Conservation (phyloP, 2,888 invertebrate species). For the Steinernema carpocapsae region DNA sequence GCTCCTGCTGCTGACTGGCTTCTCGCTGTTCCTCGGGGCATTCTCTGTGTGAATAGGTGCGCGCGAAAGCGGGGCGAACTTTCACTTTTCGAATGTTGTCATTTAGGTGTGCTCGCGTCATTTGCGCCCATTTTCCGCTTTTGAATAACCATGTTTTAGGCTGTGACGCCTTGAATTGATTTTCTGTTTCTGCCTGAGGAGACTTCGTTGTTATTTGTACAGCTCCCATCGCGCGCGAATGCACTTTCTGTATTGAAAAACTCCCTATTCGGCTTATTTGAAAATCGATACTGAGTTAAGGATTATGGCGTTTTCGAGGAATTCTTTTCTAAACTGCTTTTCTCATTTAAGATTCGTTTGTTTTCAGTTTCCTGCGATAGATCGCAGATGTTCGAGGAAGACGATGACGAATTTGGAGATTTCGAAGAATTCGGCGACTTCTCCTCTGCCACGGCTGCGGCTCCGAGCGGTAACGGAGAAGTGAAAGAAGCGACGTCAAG, state of each 20-base stretch:
- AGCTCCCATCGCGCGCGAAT: too few species aligned
- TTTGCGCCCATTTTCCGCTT: not conserved
- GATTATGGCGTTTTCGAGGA: too few species aligned
- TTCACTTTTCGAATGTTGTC: not conserved
- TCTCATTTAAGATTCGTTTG: too few species aligned
- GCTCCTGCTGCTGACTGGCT: not conserved
- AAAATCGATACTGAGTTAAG: too few species aligned
- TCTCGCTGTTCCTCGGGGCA: not conserved
- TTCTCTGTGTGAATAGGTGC: not conserved
- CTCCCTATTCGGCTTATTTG: too few species aligned
- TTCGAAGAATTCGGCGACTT: conserved; percentile 50
- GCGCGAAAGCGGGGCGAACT: conserved; percentile 4
- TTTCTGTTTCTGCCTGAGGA: too few species aligned
- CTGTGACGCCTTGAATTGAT: too few species aligned
- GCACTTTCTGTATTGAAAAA: too few species aligned
- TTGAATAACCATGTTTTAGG: not conserved
- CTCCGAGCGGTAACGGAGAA: not conserved
- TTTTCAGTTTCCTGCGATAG: too few species aligned
- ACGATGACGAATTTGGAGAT: conserved; percentile 62
- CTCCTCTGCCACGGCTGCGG: not conserved
- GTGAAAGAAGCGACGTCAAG: not conserved
- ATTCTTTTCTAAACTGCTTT: too few species aligned
- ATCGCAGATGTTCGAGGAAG: conserved; percentile 43
- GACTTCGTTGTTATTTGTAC: too few species aligned
- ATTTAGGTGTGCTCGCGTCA: not conserved